Evolutionary conservation across 2,888 invertebrate genomes (phyloP).

Genomic region (Drosophila multiciliata): DNA sequence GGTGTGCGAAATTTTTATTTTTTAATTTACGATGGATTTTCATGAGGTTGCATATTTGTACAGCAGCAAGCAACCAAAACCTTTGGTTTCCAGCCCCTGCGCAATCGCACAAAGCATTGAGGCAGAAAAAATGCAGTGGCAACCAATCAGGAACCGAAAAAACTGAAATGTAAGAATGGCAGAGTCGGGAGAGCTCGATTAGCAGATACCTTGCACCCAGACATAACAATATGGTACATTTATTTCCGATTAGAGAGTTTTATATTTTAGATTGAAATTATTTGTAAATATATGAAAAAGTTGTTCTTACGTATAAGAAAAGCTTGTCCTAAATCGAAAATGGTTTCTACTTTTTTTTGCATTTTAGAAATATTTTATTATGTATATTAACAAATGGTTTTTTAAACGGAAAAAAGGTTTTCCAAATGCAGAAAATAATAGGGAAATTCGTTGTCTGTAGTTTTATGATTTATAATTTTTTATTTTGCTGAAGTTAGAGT

Average conservation of each 20-base stretch:
- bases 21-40: slow-evolving; percentile 38
- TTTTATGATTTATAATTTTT: too few relatives aligned
- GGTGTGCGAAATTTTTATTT: background rate
- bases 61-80: slow-evolving; percentile 11
- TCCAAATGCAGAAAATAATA: background rate
- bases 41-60: slow-evolving; percentile 61
- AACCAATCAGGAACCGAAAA: slow-evolving; percentile 53
- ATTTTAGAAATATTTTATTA: too few relatives aligned
- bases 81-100: background rate
- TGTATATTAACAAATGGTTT: too few relatives aligned
- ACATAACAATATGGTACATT: background rate
- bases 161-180: background rate
- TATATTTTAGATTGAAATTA: too few relatives aligned
- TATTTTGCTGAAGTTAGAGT: too few relatives aligned
- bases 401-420: too few relatives aligned
- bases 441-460: too few relatives aligned
- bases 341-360: too few relatives aligned
- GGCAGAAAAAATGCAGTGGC: slow-evolving; percentile 81
- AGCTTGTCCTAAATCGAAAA: too few relatives aligned
- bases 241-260: too few relatives aligned
- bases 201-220: background rate
- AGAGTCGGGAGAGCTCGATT: background rate
- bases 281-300: too few relatives aligned
- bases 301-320: too few relatives aligned
- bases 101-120: slow-evolving; percentile 56